phyloP scores from a whole-genome alignment of 1,140 invertebrate species.

The Zaprionus tsacasi region DNA sequence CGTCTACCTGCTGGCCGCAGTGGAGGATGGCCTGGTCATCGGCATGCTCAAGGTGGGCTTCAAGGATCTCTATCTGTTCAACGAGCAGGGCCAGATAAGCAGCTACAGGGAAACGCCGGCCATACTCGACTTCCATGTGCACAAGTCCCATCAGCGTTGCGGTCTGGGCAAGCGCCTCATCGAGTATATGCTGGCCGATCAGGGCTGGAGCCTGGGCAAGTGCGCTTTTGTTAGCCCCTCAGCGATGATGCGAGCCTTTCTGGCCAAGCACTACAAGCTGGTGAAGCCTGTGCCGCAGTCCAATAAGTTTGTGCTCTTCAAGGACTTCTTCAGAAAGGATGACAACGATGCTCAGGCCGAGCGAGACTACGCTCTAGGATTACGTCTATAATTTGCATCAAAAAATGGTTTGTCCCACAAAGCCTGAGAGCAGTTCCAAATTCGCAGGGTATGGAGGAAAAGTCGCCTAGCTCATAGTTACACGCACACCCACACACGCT shows the following conservation, averaged over 20 bases:
- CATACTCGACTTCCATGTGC: not conserved
- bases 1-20: not conserved
- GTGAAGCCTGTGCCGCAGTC: not conserved
- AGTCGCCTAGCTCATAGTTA: too few relatives aligned
- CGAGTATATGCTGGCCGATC: not conserved
- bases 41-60: not conserved
- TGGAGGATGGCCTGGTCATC: not conserved
- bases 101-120: not conserved
- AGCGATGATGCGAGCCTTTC: not conserved
- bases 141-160: not conserved
- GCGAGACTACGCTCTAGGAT: too few relatives aligned
- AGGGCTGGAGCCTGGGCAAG: not conserved
- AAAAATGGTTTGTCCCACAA: not conserved
- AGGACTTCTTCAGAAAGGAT: not conserved
- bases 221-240: not conserved
- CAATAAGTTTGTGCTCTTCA: not conserved
- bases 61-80: not conserved
- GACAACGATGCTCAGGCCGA: too few relatives aligned
- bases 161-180: slow-evolving; percentile 1
- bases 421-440: not conserved
- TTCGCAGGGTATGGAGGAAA: not conserved
- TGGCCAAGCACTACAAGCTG: not conserved
- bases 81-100: not conserved
- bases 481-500: too few relatives aligned
- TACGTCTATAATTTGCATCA: not conserved